phyloP scores from a whole-genome alignment of 2,113 vertebrate species.

The Misgurnus anguillicaudatus region DNA sequence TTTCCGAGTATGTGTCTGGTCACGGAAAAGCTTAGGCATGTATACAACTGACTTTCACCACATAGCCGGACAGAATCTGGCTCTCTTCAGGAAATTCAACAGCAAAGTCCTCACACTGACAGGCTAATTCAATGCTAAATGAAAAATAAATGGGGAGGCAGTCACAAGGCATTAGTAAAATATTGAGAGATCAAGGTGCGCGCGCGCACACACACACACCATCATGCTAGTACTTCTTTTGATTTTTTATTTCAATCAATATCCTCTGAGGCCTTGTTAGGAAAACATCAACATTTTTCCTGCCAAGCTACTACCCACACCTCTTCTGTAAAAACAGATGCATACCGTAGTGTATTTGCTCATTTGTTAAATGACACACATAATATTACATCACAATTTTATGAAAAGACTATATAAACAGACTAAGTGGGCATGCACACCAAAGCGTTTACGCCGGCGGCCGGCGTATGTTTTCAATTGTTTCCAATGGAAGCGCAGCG shows the following conservation, averaged over 20 bases:
- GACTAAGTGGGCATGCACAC: background rate
- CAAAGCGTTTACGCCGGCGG: too few species aligned
- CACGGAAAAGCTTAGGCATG: constrained; percentile 29
- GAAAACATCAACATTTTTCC: background rate
- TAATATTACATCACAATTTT: background rate
- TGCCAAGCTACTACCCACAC: background rate
- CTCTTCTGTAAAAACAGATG: background rate
- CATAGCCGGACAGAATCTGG: constrained; percentile 36
- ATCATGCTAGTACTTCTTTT: background rate
- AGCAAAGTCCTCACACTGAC: constrained; percentile 54
- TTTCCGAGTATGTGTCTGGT: constrained; percentile 32
- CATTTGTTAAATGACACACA: background rate
- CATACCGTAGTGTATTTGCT: background rate
- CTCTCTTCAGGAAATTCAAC: constrained; percentile 57
- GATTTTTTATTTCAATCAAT: background rate
- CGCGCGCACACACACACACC: background rate
- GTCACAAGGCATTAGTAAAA: constrained; percentile 61
- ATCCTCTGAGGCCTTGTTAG: constrained; percentile 6
- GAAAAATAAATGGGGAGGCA: constrained; percentile 65
- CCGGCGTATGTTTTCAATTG: too few species aligned
- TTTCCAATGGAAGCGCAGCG: too few species aligned
- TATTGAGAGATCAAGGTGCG: background rate
- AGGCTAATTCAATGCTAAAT: constrained; percentile 64
- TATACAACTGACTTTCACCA: constrained; percentile 40
- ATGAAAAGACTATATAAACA: background rate